A percentile compares a stretch with the other conserved stretches of the same genome.
Evolutionary conservation across 23 tunicate genomes (phyloP).

Genomic region (Styela clava): DNA sequence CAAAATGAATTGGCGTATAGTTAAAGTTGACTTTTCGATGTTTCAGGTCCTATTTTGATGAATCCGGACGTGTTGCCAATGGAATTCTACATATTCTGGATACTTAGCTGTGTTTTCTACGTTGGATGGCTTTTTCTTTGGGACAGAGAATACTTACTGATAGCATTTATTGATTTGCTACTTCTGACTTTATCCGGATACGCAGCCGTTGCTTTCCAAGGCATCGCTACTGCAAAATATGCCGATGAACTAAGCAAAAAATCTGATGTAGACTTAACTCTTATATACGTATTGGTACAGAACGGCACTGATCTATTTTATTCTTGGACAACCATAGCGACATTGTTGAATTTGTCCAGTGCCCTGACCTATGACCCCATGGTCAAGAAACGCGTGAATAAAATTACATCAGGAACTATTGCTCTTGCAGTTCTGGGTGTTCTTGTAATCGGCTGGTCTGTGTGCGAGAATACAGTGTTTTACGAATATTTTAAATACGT

Average conservation of each 20-base stretch:
- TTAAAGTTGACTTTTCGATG: too few species aligned
- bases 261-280: slow-evolving; percentile 1
- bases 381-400: not conserved
- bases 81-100: slow-evolving; percentile 18
- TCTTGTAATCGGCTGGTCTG: slow-evolving; percentile 21
- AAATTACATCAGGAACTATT: not conserved
- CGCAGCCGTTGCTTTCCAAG: slow-evolving; percentile 20
- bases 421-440: slow-evolving; percentile 18
- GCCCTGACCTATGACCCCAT: slow-evolving; percentile 9
- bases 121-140: slow-evolving; percentile 23
- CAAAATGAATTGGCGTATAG: too few species aligned
- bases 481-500: slow-evolving; percentile 18
- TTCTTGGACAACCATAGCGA: slow-evolving; percentile 29
- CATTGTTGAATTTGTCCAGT: slow-evolving; percentile 16
- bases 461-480: slow-evolving; percentile 19
- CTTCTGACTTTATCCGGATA: slow-evolving; percentile 17
- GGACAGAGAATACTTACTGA: slow-evolving; percentile 15
- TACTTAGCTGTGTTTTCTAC: slow-evolving; percentile 3
- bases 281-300: slow-evolving; percentile 8
- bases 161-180: slow-evolving; percentile 11
- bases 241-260: not conserved
- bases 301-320: slow-evolving; percentile 27
- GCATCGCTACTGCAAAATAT: slow-evolving; percentile 12
- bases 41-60: slow-evolving; percentile 23
- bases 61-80: slow-evolving; percentile 21